Percentiles rank a stretch among this genome's conserved stretches.
Evolutionary conservation across 2,113 vertebrate genomes (phyloP).

Genomic region (Pimephales promelas): DNA sequence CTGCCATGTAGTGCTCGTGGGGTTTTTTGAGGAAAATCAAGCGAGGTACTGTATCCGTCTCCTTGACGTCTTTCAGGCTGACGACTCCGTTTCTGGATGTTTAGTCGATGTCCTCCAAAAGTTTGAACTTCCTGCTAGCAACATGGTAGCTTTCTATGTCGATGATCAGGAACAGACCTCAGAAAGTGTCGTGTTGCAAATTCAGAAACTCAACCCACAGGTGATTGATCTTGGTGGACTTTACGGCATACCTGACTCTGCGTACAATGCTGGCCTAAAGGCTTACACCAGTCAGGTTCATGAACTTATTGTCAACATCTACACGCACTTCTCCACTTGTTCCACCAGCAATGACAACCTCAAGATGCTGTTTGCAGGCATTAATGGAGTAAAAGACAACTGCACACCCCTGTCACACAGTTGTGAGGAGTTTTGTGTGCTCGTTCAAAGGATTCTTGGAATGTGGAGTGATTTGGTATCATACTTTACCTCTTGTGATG

Average conservation of each 20-base stretch:
- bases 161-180: constrained; percentile 51
- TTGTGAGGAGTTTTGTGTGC: constrained; percentile 64
- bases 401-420: constrained; percentile 47
- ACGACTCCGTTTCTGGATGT: constrained; percentile 15
- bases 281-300: constrained; percentile 59
- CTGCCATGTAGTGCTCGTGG: constrained; percentile 67
- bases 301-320: constrained; percentile 66
- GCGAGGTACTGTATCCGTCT: constrained; percentile 63
- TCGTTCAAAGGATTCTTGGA: constrained; percentile 63
- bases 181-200: constrained; percentile 59
- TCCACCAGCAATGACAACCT: constrained; percentile 61
- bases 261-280: constrained; percentile 64
- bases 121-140: constrained; percentile 64
- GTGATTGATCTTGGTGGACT: constrained; percentile 62
- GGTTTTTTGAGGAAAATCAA: constrained; percentile 68
- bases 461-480: constrained; percentile 69
- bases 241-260: constrained; percentile 64
- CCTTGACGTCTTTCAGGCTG: constrained; percentile 67
- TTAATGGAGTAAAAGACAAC: constrained; percentile 42
- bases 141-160: constrained; percentile 66
- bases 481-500: constrained; percentile 64
- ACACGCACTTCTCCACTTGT: constrained; percentile 61
- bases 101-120: constrained; percentile 65
- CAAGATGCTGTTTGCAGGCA: constrained; percentile 65
- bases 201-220: constrained; percentile 69